Conservation (phyloP, 2,797 vertebrate genomes). For the Ctenopoma multispine region DNA sequence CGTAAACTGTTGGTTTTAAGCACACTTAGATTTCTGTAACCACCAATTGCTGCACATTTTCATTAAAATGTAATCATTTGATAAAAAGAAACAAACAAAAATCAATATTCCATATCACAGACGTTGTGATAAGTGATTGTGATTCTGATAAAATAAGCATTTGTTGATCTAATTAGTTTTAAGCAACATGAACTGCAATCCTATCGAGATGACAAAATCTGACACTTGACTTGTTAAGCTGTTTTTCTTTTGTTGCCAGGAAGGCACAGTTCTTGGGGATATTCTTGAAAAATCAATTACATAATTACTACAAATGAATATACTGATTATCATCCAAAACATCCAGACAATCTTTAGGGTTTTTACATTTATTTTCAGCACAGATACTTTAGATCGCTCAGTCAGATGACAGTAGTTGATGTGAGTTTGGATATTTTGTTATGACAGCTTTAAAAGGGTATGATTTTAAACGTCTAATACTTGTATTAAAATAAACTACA, state of each 20-base stretch:
- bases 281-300: neutral
- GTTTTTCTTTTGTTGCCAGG: conserved; percentile 21
- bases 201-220: conserved; percentile 3
- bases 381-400: neutral
- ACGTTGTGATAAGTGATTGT: neutral
- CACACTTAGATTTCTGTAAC: no score
- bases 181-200: neutral
- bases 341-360: neutral
- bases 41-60: neutral
- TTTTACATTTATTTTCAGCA: neutral
- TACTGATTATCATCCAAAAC: neutral
- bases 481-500: no score
- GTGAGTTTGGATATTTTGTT: no score
- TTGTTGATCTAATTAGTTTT: conserved; percentile 24
- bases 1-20: neutral
- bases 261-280: neutral
- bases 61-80: neutral
- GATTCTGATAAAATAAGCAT: conserved; percentile 8
- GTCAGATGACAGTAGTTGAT: neutral
- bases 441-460: no score
- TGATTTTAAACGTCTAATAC: no score
- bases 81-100: neutral
- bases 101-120: neutral
- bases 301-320: neutral
- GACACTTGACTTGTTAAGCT: conserved; percentile 24